phyloP scores from a whole-genome alignment of 2,888 invertebrate species.

The Eristalis pertinax region DNA sequence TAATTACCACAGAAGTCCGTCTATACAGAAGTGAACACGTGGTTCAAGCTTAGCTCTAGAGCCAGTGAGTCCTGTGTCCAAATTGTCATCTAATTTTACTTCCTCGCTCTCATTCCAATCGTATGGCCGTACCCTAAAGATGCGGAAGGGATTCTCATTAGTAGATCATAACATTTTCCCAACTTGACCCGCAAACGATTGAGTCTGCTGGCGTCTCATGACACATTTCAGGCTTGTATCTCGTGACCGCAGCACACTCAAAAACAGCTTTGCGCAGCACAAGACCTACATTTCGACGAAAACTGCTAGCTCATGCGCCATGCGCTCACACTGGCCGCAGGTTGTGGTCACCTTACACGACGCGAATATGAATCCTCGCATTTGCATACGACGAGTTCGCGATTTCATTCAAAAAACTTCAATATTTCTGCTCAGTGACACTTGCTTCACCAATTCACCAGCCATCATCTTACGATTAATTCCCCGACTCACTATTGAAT shows the following conservation, averaged over 20 bases:
- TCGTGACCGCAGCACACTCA: neutral
- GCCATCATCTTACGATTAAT: neutral
- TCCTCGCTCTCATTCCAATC: too few species aligned
- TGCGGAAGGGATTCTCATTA: too few species aligned
- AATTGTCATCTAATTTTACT: too few species aligned
- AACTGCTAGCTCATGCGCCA: neutral
- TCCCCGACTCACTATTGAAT: conserved; percentile 21
- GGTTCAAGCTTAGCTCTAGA: too few species aligned
- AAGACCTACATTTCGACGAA: neutral
- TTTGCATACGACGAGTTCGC: neutral
- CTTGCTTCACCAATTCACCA: neutral
- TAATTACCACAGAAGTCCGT: too few species aligned
- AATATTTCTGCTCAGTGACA: neutral
- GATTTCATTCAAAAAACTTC: neutral
- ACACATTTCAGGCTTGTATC: neutral
- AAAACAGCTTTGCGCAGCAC: neutral
- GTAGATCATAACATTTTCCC: neutral
- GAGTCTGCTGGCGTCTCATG: neutral
- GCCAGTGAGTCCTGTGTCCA: too few species aligned
- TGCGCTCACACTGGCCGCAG: neutral
- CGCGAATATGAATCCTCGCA: neutral
- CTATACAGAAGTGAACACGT: too few species aligned
- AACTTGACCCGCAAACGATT: neutral
- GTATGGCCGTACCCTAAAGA: too few species aligned
- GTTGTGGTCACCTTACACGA: neutral